Base-by-base conservation (phyloP, 2,797 vertebrate genomes). In the Spinus olivaceus region DNA sequence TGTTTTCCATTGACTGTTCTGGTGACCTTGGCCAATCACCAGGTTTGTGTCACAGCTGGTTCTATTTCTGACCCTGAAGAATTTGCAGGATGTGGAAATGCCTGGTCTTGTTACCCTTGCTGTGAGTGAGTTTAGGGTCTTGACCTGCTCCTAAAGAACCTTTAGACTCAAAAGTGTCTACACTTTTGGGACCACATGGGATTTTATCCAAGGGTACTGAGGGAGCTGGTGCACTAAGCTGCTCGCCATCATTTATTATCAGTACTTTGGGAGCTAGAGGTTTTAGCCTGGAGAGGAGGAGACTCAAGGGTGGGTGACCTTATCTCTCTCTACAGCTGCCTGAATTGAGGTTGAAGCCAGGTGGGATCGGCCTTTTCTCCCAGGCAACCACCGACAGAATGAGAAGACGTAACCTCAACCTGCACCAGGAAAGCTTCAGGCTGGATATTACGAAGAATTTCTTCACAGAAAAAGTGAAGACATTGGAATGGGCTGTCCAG, bases 1-100 rank as follows among this genome's bases (percentile, higher is more conserved):
- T 1, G 0, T 20, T 33, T 14, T 46, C 32, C 12, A 2, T 2
- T 27, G 30, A 1, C 22, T 0, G 1, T 37, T 27, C n/a, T 5
- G 14, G 11, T 1, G 11, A 27, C 20, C 23, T 7, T 1, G 22
- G 39, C 30, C 0, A 0, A 27, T 32, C 14, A 12, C 2, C 7
- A 5, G 9, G 17, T 4, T 37, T 13, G 23, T 0, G 0, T 9
- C 2, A 5, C 35, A 12, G 10, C n/a, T 46, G 4, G 16, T 14
- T 37, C 17, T 12, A 7, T 4, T 47, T 17, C 77, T 56, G 47
- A 17, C 28, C 37, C 30, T 8, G 12, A 12, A 22, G 39, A 59
- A 44, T 18, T 2, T 44, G 20, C 37, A 57, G 23, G 9, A 8
- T 7, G 20, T 49, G 8, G 27, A 66, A 59, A 46, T 33, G 14